Evolutionary conservation across 2,113 vertebrate species (phyloP).

Genomic region (Oplegnathus fasciatus): DNA sequence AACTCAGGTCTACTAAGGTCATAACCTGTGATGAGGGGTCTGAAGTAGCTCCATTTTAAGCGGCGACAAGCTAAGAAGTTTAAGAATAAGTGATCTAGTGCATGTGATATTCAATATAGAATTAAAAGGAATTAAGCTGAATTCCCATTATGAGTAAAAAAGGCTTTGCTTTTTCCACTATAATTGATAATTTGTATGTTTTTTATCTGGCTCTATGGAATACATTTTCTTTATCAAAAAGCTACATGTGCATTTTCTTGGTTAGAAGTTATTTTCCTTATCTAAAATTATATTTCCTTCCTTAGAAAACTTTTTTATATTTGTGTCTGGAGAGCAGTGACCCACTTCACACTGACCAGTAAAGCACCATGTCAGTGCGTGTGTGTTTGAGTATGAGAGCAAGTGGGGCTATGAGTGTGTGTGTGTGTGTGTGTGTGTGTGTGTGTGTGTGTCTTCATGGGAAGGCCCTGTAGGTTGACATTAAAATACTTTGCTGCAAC

Average conservation of each 20-base stretch:
- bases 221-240: neutral
- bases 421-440: slow-evolving; percentile 2
- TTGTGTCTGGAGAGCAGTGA: slow-evolving; percentile 45
- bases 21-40: neutral
- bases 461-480: slow-evolving; percentile 61
- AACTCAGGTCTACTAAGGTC: neutral
- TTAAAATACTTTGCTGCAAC: slow-evolving; percentile 45
- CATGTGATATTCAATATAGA: neutral
- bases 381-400: too few relatives aligned
- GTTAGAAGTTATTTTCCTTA: slow-evolving; percentile 34
- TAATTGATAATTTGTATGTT: neutral
- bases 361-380: slow-evolving; percentile 11
- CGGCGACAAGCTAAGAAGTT: neutral
- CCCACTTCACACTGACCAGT: slow-evolving; percentile 65
- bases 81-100: neutral
- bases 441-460: slow-evolving; percentile 17
- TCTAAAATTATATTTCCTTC: slow-evolving; percentile 50
- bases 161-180: neutral
- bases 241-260: slow-evolving; percentile 21
- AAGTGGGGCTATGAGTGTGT: too few relatives aligned
- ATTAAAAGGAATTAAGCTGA: slow-evolving; percentile 1
- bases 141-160: neutral
- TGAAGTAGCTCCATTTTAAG: neutral
- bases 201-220: neutral
- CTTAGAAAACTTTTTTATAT: slow-evolving; percentile 14